A percentile compares a stretch with the other conserved stretches of the same genome.
phyloP scores from a whole-genome alignment of 2,888 invertebrate species.

The Rutpela maculata region DNA sequence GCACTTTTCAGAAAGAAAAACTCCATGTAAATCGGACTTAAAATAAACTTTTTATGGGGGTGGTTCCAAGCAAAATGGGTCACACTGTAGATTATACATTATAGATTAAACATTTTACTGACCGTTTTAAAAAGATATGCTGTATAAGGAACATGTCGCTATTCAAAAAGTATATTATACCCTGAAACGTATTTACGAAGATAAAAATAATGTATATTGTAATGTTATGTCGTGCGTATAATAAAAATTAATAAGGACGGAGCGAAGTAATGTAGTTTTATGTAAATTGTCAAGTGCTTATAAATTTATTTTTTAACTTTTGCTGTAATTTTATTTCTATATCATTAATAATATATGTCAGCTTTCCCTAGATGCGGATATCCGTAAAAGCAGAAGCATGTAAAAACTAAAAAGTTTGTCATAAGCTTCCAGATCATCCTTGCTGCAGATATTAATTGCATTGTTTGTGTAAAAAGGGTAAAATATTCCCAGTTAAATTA shows the following conservation, averaged over 20 bases:
- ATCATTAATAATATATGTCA: conserved; percentile 44
- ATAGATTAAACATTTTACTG: no score
- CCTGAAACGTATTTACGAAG: no score
- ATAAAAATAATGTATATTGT: no score
- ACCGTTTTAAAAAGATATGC: no score
- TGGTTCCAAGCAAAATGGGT: no score
- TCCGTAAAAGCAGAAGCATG: conserved; percentile 43
- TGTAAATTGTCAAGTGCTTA: conserved; percentile 23
- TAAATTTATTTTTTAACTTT: conserved; percentile 31
- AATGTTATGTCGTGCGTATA: neutral
- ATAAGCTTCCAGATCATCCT: conserved; percentile 35
- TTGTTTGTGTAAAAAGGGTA: conserved; percentile 2
- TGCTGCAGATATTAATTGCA: conserved; percentile 33
- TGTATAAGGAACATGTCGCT: no score
- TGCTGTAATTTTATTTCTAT: conserved; percentile 40
- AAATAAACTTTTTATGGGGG: no score
- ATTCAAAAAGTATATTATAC: no score
- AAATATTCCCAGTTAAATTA: conserved; percentile 1
- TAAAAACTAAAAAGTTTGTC: conserved; percentile 42
- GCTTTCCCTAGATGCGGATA: conserved; percentile 22
- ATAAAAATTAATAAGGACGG: neutral
- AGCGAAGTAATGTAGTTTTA: conserved; percentile 22
- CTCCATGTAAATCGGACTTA: no score
- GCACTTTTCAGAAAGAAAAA: no score
- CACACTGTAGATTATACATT: no score